Conservation (phyloP, 2,888 invertebrate genomes). For the Leistus spinibarbis region DNA sequence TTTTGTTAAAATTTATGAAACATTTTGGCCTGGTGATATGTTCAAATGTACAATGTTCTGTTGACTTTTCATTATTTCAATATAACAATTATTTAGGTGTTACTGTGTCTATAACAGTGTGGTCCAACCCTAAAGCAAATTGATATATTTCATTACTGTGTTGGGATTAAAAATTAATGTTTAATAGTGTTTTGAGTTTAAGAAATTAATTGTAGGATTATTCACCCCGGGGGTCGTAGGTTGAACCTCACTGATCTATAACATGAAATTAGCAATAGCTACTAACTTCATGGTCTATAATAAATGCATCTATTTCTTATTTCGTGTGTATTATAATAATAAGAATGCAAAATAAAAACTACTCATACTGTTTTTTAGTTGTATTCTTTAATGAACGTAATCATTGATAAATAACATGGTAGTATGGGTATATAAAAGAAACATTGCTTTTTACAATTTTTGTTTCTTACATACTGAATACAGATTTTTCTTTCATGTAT, state of each 20-base stretch:
- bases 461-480: slow-evolving; percentile 38
- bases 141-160: not conserved
- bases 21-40: slow-evolving; percentile 27
- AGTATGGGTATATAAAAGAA: slow-evolving; percentile 28
- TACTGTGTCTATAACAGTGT: not conserved
- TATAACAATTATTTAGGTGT: not conserved
- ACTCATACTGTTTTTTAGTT: slow-evolving; percentile 18
- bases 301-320: not conserved
- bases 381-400: slow-evolving; percentile 34
- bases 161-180: not conserved
- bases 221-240: not conserved
- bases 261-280: not conserved
- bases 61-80: not conserved
- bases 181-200: not conserved
- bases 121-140: not conserved
- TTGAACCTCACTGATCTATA: not conserved
- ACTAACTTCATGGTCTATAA: not conserved
- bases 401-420: slow-evolving; percentile 17
- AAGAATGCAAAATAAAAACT: slow-evolving; percentile 24
- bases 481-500: slow-evolving; percentile 6
- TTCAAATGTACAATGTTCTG: slow-evolving; percentile 17
- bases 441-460: slow-evolving; percentile 35
- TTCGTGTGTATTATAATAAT: not conserved
- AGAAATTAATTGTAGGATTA: not conserved
- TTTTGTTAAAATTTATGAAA: slow-evolving; percentile 11